phyloP scores from a whole-genome alignment of 1,140 invertebrate species.

The Saxidomus purpurata region DNA sequence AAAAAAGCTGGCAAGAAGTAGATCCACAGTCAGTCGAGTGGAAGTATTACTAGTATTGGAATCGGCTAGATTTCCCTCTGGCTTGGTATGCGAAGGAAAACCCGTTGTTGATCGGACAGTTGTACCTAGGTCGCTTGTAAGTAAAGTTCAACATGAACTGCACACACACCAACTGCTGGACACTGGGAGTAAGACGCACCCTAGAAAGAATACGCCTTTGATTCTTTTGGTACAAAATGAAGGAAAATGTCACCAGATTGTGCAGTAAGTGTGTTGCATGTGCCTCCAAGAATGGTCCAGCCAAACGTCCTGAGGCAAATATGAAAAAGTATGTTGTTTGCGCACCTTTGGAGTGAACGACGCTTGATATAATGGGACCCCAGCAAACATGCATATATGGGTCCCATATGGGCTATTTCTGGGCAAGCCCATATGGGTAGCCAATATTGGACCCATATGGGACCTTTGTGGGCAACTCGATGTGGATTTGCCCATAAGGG shows the following conservation, averaged over 20 bases:
- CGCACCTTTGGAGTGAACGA: conserved; percentile 34
- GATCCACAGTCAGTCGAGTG: background rate
- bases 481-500: too few relatives aligned
- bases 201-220: conserved; percentile 2
- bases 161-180: background rate
- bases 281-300: background rate
- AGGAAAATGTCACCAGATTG: background rate
- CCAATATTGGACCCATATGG: too few relatives aligned
- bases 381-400: too few relatives aligned
- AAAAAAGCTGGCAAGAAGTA: conserved; percentile 25
- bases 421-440: too few relatives aligned
- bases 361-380: conserved; percentile 47
- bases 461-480: too few relatives aligned
- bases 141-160: background rate
- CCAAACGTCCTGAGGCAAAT: background rate
- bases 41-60: conserved; percentile 66
- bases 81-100: background rate
- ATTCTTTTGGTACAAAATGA: conserved; percentile 44
- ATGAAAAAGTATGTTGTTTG: background rate
- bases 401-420: too few relatives aligned
- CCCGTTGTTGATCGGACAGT: background rate
- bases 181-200: conserved; percentile 33
- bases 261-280: background rate
- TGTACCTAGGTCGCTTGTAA: background rate
- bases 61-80: conserved; percentile 40